Evolutionary conservation across 2,888 invertebrate genomes (phyloP), one percentile per base, ranked within the genome.

Genomic region (Euzophera pinguis): DNA sequence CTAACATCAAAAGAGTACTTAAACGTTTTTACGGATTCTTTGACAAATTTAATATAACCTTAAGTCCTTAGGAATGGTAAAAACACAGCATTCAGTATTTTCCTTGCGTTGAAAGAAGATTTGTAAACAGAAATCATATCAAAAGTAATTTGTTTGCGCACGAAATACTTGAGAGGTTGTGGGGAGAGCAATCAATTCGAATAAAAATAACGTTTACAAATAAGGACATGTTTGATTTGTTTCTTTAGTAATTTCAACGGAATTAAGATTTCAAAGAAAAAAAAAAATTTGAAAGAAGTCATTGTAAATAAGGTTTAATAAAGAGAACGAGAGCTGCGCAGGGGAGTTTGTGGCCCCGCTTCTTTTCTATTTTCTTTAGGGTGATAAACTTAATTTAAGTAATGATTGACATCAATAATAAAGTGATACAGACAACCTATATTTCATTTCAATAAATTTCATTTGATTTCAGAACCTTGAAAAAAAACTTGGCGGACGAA

Each of bases 21-120:
- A 65, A 71, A 69, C 63, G 64, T 65, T 70, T 70, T 67, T 61
- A 61, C 64, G 60, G 69, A 63, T 67, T 69, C 69, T 67, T 70
- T 69, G 72, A 73, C 68, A 72, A 73, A 71, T 70, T 70, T 71
- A 65, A 72, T 56, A 69, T 66, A 59, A 67, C 70, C 67, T 64
- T 63, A 64, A 62, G 54, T 61, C 63, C 64, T 57, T 62, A 56
- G 55, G 58, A 60, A 66, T 58, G 53, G 41, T 60, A 56, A 58
- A 59, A 57, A 64, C 59, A n/a, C 61, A 66, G 58, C 56, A 59
- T 64, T 65, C 62, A 68, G 67, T 65, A 70, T 69, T 70, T 73
- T 72, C 54, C 65, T 62, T 67, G 59, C 59, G 62, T 47, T 65
- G 67, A 68, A 71, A 69, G 70, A 53, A 54, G 64, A 53, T 54